Conservation (phyloP, 2,113 vertebrate species). For the Pandion haliaetus region DNA sequence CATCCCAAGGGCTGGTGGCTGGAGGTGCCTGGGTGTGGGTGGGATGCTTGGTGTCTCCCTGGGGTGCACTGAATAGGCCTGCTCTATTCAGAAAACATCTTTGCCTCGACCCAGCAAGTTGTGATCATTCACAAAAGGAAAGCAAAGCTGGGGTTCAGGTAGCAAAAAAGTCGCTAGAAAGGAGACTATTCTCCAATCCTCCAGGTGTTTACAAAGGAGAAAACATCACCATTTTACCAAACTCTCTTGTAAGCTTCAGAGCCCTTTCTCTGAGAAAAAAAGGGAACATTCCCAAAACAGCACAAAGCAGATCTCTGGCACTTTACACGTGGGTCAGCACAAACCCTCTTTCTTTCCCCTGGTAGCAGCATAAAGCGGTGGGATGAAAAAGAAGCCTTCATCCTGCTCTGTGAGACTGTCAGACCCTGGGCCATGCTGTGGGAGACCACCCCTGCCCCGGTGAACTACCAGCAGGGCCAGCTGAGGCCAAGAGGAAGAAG, state of each 20-base stretch:
- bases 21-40: background rate
- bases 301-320: background rate
- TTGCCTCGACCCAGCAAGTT: background rate
- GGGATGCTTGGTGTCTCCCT: background rate
- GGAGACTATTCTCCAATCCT: background rate
- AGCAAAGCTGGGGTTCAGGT: background rate
- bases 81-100: background rate
- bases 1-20: background rate
- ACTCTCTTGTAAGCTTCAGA: background rate
- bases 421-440: background rate
- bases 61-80: background rate
- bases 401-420: background rate
- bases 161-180: background rate
- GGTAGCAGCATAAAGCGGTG: background rate
- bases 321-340: background rate
- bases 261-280: background rate
- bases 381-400: background rate
- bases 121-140: background rate
- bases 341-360: background rate
- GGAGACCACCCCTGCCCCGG: background rate
- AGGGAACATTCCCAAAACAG: background rate
- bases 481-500: background rate
- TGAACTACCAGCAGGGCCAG: rapidly evolving
- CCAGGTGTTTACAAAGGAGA: background rate
- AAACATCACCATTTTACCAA: background rate